These are phyloP conservation scores for Lipotes vexillifer DNA, from an alignment of 2,113 vertebrate species.

Conservation along the genomic window DNA sequence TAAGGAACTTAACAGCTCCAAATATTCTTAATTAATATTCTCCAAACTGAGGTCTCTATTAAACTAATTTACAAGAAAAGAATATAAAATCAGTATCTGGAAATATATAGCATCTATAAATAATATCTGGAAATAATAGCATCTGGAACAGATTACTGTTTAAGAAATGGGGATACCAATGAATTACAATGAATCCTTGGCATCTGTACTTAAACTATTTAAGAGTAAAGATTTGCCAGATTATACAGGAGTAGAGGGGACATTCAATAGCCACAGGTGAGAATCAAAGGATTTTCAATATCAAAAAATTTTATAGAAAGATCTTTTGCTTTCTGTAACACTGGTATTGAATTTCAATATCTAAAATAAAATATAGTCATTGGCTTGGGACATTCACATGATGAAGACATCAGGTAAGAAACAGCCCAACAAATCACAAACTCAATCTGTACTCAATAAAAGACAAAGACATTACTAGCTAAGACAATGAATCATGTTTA, in stretches of 20 bases:
- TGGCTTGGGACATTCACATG: neutral
- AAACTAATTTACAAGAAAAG: conserved; percentile 49
- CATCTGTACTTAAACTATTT: conserved; percentile 42
- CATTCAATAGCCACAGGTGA: conserved; percentile 36
- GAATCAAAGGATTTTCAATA: conserved; percentile 55
- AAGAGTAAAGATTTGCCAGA: conserved; percentile 55
- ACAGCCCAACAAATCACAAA: neutral
- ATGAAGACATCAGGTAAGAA: neutral
- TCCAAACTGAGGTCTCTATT: conserved; percentile 42
- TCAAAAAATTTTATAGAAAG: neutral
- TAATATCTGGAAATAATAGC: neutral
- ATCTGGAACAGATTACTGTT: conserved; percentile 72
- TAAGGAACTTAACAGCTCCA: neutral
- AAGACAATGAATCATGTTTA: neutral
- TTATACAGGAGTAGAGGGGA: neutral
- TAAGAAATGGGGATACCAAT: conserved; percentile 48
- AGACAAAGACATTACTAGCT: neutral
- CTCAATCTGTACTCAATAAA: neutral
- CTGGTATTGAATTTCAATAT: neutral
- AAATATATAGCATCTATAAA: neutral
- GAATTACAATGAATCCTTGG: conserved; percentile 60
- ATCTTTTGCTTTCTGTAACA: conserved; percentile 25
- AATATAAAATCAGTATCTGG: conserved; percentile 62
- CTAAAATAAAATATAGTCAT: neutral
- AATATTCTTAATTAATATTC: conserved; percentile 20